These are phyloP conservation scores for Actias luna DNA, from an alignment of 2,888 invertebrate genomes.

Conservation along the genomic window DNA sequence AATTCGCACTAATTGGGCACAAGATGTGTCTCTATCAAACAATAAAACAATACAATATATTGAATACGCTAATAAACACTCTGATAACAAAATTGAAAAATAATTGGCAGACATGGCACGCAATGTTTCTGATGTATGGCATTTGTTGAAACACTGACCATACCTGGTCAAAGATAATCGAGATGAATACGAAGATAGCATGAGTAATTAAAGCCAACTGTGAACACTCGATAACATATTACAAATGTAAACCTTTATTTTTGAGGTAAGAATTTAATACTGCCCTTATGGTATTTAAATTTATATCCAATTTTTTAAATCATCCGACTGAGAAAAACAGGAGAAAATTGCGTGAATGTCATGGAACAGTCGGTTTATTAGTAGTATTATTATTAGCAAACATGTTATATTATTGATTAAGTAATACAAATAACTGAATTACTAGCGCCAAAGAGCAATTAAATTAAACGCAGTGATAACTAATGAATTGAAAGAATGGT, in stretches of 20 bases:
- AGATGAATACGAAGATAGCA: not conserved
- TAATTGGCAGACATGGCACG: constrained; percentile 2
- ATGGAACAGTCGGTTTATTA: no score
- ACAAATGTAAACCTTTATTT: not conserved
- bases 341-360: no score
- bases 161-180: not conserved
- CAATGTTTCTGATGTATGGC: not conserved
- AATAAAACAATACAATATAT: not conserved
- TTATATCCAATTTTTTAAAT: no score
- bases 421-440: no score
- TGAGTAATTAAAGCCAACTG: not conserved
- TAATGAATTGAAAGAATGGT: no score
- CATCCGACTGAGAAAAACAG: no score
- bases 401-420: no score
- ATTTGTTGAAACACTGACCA: not conserved
- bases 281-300: no score
- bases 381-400: no score
- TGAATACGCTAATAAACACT: not conserved
- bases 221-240: not conserved
- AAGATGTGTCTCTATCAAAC: not conserved
- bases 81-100: constrained; percentile 8
- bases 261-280: no score
- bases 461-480: no score
- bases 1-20: not conserved
- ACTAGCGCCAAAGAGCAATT: no score